A percentile compares a stretch with the other conserved stretches of the same genome.
Conservation (phyloP, 1,140 invertebrate genomes). For the Hermetia illucens region DNA sequence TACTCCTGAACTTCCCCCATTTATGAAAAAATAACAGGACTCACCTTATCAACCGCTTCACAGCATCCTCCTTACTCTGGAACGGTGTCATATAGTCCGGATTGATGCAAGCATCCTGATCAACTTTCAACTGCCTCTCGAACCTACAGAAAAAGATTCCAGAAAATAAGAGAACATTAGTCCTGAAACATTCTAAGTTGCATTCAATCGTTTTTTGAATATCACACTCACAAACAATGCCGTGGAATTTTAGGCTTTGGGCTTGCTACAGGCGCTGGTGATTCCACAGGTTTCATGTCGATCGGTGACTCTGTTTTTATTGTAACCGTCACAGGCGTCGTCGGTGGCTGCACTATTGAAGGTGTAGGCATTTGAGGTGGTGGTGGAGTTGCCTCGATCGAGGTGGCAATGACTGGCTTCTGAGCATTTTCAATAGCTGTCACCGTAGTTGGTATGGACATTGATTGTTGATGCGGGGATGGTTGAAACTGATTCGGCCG, state of each 20-base stretch:
- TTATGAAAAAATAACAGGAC: not conserved
- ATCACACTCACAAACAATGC: constrained; percentile 33
- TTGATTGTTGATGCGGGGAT: too few species aligned
- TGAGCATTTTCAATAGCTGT: too few species aligned
- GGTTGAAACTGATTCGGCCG: not conserved
- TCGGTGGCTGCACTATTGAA: not conserved
- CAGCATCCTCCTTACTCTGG: constrained; percentile 55
- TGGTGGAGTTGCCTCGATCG: too few species aligned
- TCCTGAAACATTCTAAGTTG: not conserved
- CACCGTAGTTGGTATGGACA: too few species aligned
- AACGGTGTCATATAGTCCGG: constrained; percentile 69
- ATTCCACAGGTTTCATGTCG: not conserved
- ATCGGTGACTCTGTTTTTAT: not conserved
- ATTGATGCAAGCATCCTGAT: constrained; percentile 61
- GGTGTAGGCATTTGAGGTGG: too few species aligned
- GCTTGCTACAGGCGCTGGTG: constrained; percentile 18
- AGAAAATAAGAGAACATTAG: not conserved
- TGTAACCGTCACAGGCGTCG: not conserved
- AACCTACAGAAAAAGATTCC: constrained; percentile 32
- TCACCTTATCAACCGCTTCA: constrained; percentile 53
- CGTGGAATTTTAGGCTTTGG: constrained; percentile 30
- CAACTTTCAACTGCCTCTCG: constrained; percentile 60
- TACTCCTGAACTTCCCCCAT: not conserved
- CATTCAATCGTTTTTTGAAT: constrained; percentile 19
- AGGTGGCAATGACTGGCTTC: too few species aligned